Evolutionary conservation across 2,113 vertebrate species (phyloP), one percentile per base, ranked within the genome.

Genomic region (Coregonus clupeaformis): DNA sequence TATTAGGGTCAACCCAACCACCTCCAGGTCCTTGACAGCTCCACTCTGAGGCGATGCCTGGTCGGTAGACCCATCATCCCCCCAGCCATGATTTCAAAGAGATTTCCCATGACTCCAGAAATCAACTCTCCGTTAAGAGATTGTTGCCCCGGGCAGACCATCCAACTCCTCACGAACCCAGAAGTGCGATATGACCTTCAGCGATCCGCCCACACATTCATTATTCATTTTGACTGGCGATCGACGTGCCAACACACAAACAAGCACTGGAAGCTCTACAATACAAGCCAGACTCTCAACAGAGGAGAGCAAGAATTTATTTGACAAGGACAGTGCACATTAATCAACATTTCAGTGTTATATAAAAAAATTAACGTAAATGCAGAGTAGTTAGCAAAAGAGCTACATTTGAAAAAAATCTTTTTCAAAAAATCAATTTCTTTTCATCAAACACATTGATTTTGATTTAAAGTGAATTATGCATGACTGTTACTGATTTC

Each of bases 141-240:
- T 49, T 32, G 27, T 63, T 27, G 69, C 60, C 70, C 29, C 27
- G 18, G 6, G 68, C 47, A 55, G 75, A 27, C 57, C 49, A 22
- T 66, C 62, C 5, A 75, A 78, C 59, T 59, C 71, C 68, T 78
- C 9, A 62, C 27, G 67, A 66, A 76, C 30, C 32, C 64, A n/a
- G 68, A 82, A 73, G 74, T 69, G 45, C 45, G 45, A 59, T 42
- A 71, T 71, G 75, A 77, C 73, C 75, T 76, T 77, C 14, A 67
- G 73, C 45, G 71, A 69, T 79, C 73, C 27, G 62, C 72, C 66
- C 11, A 65, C 20, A 59, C 68, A 78, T 84, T 80, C 55, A 81
- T 80, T 80, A 80, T 83, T 86, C 55, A 86, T 79, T 69, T 36
- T 52, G 29, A 36, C 52, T 71, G 9, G 20, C 69, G 71, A 27